Percentiles rank a stretch among this genome's conserved stretches.
Evolutionary conservation across 2,113 vertebrate species (phyloP).

Genomic region (Pampusana beccarii): DNA sequence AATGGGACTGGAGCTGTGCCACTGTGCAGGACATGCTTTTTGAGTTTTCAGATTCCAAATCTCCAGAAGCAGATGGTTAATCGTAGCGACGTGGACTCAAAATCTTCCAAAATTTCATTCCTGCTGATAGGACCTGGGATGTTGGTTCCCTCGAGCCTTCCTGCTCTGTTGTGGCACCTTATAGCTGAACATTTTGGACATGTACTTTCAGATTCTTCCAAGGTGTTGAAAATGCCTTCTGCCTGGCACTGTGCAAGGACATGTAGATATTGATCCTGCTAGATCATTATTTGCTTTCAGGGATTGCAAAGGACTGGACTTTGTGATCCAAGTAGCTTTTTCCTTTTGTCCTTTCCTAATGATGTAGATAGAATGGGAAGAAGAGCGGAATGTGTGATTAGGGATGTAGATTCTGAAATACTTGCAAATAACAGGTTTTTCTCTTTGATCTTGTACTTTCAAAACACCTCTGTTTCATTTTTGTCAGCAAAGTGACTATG

Average conservation of each 20-base stretch:
- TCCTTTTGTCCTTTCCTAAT: background rate
- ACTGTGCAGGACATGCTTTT: background rate
- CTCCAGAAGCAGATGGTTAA: background rate
- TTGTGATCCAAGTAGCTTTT: background rate
- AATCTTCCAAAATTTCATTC: background rate
- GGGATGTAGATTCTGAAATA: background rate
- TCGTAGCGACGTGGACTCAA: background rate
- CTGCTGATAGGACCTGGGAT: background rate
- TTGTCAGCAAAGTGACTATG: background rate
- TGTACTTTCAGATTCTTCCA: background rate
- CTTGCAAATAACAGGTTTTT: background rate
- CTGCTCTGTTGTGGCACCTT: background rate
- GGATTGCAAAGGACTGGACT: background rate
- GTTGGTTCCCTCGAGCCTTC: background rate
- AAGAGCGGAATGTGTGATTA: background rate
- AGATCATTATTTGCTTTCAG: background rate
- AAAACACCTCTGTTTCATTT: background rate
- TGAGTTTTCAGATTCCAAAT: background rate
- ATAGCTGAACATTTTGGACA: background rate
- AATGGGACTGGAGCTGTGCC: background rate
- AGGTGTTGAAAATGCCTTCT: background rate
- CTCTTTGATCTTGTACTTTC: background rate
- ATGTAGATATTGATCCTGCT: background rate
- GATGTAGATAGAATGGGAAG: background rate
- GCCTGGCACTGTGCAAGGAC: background rate